These are phyloP conservation scores for Rhagoletis pomonella DNA, from an alignment of 1,140 invertebrate genomes.

Conservation along the genomic window DNA sequence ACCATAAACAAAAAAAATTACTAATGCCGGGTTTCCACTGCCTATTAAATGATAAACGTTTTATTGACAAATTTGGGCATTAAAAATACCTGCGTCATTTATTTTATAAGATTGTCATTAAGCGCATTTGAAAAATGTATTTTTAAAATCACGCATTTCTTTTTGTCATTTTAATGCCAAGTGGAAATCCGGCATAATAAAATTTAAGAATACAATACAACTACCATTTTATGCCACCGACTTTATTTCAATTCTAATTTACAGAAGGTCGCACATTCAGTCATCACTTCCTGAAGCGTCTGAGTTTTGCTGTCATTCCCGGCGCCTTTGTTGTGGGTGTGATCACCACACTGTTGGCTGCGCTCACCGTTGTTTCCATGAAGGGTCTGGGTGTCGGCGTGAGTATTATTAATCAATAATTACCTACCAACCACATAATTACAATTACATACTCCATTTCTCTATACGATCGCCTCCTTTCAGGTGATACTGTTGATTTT, in stretches of 20 bases:
- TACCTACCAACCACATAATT: background rate
- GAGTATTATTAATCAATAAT: slow-evolving; percentile 32
- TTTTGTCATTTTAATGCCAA: no score
- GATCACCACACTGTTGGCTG: slow-evolving; percentile 78
- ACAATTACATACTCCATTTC: background rate
- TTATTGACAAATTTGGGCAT: no score
- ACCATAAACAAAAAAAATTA: no score
- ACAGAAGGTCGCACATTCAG: slow-evolving; percentile 77
- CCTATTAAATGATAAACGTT: no score
- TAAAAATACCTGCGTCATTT: no score
- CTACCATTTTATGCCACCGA: no score
- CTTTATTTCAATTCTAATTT: slow-evolving; percentile 14
- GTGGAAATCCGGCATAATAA: no score
- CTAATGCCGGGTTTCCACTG: no score
- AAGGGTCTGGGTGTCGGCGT: slow-evolving; percentile 79
- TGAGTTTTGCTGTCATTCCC: slow-evolving; percentile 78
- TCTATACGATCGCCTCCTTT: slow-evolving; percentile 1
- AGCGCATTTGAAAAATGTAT: no score
- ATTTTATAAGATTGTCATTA: no score
- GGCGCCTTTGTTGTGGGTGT: slow-evolving; percentile 79
- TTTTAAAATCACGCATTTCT: no score
- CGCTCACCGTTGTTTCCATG: slow-evolving; percentile 78
- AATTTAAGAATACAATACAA: no score
- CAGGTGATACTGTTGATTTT: slow-evolving; percentile 69
- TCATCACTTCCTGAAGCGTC: slow-evolving; percentile 77